A percentile compares a stretch with the other conserved stretches of the same genome.
Conservation (phyloP, 2,888 invertebrate species). For the Cantharis rufa region DNA sequence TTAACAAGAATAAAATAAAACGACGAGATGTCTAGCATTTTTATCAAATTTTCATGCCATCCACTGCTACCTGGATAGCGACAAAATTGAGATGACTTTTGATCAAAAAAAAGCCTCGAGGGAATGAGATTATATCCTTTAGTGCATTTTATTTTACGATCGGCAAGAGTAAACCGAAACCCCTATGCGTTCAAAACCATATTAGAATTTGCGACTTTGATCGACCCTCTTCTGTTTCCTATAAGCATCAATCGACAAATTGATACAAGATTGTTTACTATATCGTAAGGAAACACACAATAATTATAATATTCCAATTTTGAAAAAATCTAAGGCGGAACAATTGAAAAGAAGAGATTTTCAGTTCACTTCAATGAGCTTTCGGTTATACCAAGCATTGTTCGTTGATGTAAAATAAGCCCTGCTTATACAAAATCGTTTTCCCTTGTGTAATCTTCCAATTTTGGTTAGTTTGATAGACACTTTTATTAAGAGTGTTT, state of each 20-base stretch:
- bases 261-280: slow-evolving; percentile 20
- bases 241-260: slow-evolving; percentile 29
- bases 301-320: background rate
- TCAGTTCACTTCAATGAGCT: background rate
- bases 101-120: slow-evolving; percentile 31
- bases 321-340: background rate
- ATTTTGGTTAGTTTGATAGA: background rate
- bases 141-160: slow-evolving; percentile 40
- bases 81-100: slow-evolving; percentile 34
- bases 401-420: background rate
- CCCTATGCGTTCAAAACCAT: slow-evolving; percentile 27
- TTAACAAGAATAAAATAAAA: slow-evolving; percentile 27
- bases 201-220: slow-evolving; percentile 35
- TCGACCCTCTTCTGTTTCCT: slow-evolving; percentile 30
- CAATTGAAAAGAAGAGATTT: background rate
- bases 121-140: slow-evolving; percentile 38
- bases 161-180: slow-evolving; percentile 28
- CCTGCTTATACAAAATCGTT: background rate
- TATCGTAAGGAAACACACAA: background rate
- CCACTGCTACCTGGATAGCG: slow-evolving; percentile 23
- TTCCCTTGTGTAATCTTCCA: background rate
- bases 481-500: background rate
- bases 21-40: slow-evolving; percentile 12
- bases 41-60: slow-evolving; percentile 28
- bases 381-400: background rate